Base-by-base conservation (phyloP, 1,140 invertebrate genomes). In the Acyrthosiphon pisum region DNA sequence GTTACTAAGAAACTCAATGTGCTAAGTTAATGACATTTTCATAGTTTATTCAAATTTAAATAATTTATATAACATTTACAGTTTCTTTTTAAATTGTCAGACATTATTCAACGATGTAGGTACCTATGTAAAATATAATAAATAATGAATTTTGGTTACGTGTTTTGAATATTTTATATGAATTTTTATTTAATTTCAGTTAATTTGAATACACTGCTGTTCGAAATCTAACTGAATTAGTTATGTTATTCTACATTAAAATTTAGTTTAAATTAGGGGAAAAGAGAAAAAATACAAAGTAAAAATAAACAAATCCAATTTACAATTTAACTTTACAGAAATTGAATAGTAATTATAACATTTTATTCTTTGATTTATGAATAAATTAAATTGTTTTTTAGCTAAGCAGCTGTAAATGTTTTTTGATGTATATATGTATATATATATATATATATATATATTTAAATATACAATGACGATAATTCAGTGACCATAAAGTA, bases 51-150 rank as follows among this genome's bases (percentile, higher is more conserved):
- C 14, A n/a, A n/a, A 76, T 76, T 76, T 76, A 76, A 76, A 76
- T 76, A 76, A 76, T 20, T n/a, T 76, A 35, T n/a, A 76, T 76
- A 76, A 76, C 60, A 76, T 20, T 76, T 76, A 76, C 30, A 76
- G 60, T n/a, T 68, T 68, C 3, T 76, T 76, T 68, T 76, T 76
- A 76, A n/a, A 76, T 76, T 76, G 30, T 76, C 60, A 76, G 60
- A 76, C n/a, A 76, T 76, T 76, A 76, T 76, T 76, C 60, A 76
- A 76, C 60, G 60, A 76, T 76, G 60, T n/a, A n/a, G n/a, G n/a
- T 76, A 53, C 50, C 50, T 53, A 76, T 76, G 60, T 76, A n/a
- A 76, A 76, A 76, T 76, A 76, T 76, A 76, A 76, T 76, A 76
- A 76, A 76, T 76, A 76, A 76, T 76, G 60, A 76, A 76, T 76